Conservation (phyloP, 1,140 invertebrate species). For the Philotrypesis tridentata region DNA sequence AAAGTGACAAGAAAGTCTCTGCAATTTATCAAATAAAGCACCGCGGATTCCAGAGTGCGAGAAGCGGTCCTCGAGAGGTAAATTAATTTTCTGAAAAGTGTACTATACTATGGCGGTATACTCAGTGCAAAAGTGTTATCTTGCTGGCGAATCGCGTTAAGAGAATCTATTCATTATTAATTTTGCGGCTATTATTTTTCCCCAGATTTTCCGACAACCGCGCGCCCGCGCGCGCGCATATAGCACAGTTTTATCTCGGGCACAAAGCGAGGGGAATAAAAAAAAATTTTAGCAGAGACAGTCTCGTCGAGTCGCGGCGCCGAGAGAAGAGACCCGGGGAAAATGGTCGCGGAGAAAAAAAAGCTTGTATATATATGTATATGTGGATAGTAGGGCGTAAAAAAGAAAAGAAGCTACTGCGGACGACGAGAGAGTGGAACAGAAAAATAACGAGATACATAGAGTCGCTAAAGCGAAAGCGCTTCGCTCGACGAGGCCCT, state of each 20-base stretch:
- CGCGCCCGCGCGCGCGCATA: no score
- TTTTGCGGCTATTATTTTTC: constrained; percentile 13
- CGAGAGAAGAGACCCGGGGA: neutral
- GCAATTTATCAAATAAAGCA: no score
- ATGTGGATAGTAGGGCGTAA: no score
- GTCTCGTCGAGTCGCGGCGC: neutral
- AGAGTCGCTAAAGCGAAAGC: constrained; percentile 52
- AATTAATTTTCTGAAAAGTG: neutral
- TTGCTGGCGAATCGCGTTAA: neutral
- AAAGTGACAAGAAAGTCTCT: no score
- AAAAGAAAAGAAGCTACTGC: constrained; percentile 41
- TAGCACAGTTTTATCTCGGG: constrained; percentile 50
- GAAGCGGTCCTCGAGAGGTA: neutral
- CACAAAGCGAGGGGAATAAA: constrained; percentile 13
- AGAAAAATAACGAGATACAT: constrained; percentile 51
- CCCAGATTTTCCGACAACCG: neutral
- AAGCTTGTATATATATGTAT: neutral
- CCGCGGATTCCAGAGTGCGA: no score
- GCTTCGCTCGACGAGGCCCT: constrained; percentile 55
- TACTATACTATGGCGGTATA: neutral
- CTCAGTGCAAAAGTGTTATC: neutral
- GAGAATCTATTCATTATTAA: constrained; percentile 32
- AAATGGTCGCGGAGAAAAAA: constrained; percentile 14
- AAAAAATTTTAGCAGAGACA: constrained; percentile 41
- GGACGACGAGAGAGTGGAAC: constrained; percentile 27